phyloP scores from a whole-genome alignment of 2,113 vertebrate genomes.

The Epinephelus moara region DNA sequence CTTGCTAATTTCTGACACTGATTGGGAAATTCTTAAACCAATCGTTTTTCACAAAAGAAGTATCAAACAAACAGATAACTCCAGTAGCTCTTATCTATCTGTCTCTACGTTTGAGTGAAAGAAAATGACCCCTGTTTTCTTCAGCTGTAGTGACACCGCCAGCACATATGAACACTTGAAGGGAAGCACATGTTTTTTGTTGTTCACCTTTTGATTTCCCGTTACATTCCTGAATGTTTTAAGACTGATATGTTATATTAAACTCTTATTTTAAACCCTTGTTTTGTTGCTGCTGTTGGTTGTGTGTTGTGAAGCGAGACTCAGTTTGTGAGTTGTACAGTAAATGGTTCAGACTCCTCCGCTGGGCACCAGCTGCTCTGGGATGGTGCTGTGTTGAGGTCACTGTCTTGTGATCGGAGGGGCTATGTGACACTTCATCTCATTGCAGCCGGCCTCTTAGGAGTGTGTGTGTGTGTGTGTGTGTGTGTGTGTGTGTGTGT shows the following conservation, averaged over 20 bases:
- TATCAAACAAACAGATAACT: background rate
- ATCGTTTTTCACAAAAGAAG: too few relatives aligned
- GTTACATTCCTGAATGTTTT: background rate
- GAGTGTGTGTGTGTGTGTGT: conserved; percentile 12
- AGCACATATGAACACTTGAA: background rate
- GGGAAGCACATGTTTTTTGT: background rate
- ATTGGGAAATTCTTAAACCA: too few relatives aligned
- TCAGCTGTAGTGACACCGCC: background rate
- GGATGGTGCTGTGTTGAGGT: conserved; percentile 43
- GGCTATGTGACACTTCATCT: conserved; percentile 56
- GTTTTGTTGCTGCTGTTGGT: background rate
- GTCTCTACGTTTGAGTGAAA: background rate
- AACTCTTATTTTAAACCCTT: background rate
- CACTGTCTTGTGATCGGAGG: conserved; percentile 60
- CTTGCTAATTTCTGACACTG: too few relatives aligned
- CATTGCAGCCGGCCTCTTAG: conserved; percentile 18
- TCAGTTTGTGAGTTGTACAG: conserved; percentile 14
- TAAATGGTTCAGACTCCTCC: conserved; percentile 15
- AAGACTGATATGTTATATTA: background rate
- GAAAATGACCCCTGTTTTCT: background rate
- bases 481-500: conserved; percentile 2
- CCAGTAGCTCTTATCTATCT: background rate
- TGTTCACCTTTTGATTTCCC: background rate
- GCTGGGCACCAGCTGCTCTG: conserved; percentile 34
- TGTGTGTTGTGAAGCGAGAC: background rate